Evolutionary conservation across 2,113 vertebrate genomes (phyloP), one percentile per base, ranked within the genome.

Genomic region (Regulus satrapa): DNA sequence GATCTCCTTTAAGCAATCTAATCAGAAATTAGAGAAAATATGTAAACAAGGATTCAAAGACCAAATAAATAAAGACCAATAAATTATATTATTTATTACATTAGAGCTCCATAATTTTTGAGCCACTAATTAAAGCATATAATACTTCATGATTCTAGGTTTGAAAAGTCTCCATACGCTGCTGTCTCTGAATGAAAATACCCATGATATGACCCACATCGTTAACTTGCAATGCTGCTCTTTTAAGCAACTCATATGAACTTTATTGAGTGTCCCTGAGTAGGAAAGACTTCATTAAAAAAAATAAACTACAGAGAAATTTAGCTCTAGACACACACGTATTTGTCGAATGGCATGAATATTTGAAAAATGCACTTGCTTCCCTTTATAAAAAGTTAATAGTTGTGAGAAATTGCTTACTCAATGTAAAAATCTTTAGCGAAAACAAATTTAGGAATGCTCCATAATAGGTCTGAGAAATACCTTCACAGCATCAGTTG

Each of bases 321-420:
- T 69, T 54, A 79, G 40, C 71, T 90, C n/a, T 43, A 56, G n/a
- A 79, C 6, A n/a, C 43, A 51, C 5, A 8, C 2, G 1, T 58
- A 62, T 91, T 80, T 84, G 51, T n/a, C 89, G 68, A 23, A 46
- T 18, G 67, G 16, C 10, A 92, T 71, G 64, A 92, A 92, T 91
- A 91, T 77, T 89, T 91, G 58, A 94, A 91, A 92, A 91, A 61
- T 34, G 26, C 19, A 46, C 51, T 73, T 34, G 69, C 63, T 86
- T 94, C 59, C 54, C 80, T 77, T 95, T 55, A 96, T 81, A 77
- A 91, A 92, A 96, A 80, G 34, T 92, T 96, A 86, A 96, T 43
- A 34, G 55, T 25, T 43, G 68, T 41, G 63, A 92, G 68, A 86
- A 96, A 89, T 59, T 89, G 86, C 88, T 91, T 94, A 94, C 72